Evolutionary conservation across 2,888 invertebrate genomes (phyloP).

Genomic region (Coelogynopora nodosa): DNA sequence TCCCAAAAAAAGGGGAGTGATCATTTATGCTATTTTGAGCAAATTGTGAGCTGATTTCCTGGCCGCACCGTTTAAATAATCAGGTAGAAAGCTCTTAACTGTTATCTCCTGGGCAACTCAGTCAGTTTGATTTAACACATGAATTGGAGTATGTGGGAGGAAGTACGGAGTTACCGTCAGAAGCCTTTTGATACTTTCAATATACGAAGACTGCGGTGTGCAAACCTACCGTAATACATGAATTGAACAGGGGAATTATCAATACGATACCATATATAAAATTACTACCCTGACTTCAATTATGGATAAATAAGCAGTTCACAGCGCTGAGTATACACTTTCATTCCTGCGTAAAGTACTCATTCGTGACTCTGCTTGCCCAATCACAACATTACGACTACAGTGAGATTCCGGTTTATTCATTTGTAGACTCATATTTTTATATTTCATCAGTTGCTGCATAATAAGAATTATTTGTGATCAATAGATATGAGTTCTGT

Average conservation of each 20-base stretch:
- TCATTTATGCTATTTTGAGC: background rate
- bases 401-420: conserved; percentile 18
- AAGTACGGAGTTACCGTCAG: background rate
- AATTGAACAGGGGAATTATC: too few relatives aligned
- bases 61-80: background rate
- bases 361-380: too few relatives aligned
- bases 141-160: background rate
- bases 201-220: too few relatives aligned
- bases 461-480: background rate
- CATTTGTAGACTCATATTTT: background rate
- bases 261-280: too few relatives aligned
- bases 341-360: too few relatives aligned
- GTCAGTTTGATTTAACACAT: background rate
- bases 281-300: background rate
- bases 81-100: background rate
- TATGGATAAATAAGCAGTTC: too few relatives aligned
- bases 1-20: background rate
- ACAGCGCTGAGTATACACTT: too few relatives aligned
- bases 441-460: background rate
- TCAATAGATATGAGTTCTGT: too few relatives aligned
- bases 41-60: background rate
- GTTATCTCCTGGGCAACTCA: background rate
- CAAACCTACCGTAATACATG: too few relatives aligned
- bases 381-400: background rate
- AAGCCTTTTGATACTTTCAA: background rate